Percentiles rank a stretch among this genome's conserved stretches.
Conservation (phyloP, 2,888 invertebrate species). For the Cantharis rufa region DNA sequence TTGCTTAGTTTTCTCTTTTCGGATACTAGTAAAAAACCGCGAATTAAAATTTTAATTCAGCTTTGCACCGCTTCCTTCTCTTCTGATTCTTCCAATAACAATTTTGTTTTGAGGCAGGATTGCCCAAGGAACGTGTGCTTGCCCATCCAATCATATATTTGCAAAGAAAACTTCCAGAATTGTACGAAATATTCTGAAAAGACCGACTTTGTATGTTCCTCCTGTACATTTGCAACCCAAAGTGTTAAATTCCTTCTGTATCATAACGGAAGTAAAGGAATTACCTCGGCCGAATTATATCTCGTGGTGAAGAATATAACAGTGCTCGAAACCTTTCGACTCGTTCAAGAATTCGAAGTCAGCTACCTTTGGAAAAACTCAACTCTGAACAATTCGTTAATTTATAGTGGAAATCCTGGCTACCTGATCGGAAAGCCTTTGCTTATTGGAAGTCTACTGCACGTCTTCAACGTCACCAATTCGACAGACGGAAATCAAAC, state of each 20-base stretch:
- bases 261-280: slow-evolving; percentile 56
- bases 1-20: too few relatives aligned
- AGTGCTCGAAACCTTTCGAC: slow-evolving; percentile 37
- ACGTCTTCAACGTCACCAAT: slow-evolving; percentile 45
- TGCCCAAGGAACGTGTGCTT: slow-evolving; percentile 51
- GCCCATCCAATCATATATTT: slow-evolving; percentile 44
- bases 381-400: slow-evolving; percentile 42
- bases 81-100: background rate
- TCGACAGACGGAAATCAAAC: slow-evolving; percentile 2
- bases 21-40: too few relatives aligned
- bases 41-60: too few relatives aligned
- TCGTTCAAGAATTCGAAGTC: slow-evolving; percentile 44
- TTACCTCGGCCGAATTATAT: slow-evolving; percentile 49
- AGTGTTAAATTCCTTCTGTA: slow-evolving; percentile 49
- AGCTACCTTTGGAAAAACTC: slow-evolving; percentile 48
- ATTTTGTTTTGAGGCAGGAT: slow-evolving; percentile 34
- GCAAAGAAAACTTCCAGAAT: slow-evolving; percentile 42
- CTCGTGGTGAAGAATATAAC: slow-evolving; percentile 41
- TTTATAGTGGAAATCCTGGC: slow-evolving; percentile 76
- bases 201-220: slow-evolving; percentile 33
- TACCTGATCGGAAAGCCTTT: slow-evolving; percentile 71
- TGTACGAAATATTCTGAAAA: slow-evolving; percentile 38
- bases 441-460: slow-evolving; percentile 53
- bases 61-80: background rate
- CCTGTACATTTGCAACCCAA: slow-evolving; percentile 48